phyloP scores from a whole-genome alignment of 2,113 vertebrate species.

The Clarias batrachus region DNA sequence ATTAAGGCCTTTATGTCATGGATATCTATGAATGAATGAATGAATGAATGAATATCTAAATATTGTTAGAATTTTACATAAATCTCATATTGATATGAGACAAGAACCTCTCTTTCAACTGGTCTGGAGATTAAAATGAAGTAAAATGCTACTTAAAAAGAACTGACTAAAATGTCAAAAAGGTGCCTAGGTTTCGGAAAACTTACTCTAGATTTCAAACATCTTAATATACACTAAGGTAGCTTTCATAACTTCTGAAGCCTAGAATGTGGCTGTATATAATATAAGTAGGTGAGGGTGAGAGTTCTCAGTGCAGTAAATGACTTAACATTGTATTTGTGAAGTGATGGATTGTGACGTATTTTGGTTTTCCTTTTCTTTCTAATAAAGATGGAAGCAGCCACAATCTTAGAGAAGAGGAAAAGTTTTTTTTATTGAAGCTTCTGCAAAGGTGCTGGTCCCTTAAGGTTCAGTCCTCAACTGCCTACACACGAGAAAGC shows the following conservation, averaged over 20 bases:
- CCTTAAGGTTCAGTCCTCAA: slow-evolving; percentile 1
- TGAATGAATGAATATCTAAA: too few relatives aligned
- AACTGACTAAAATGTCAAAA: background rate
- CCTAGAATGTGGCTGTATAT: background rate
- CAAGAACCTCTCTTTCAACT: background rate
- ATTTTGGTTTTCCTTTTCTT: background rate
- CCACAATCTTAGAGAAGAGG: background rate
- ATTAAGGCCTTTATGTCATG: too few relatives aligned
- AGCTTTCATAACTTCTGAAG: background rate
- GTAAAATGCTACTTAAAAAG: background rate
- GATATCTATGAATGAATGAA: too few relatives aligned
- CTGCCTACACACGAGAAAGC: background rate
- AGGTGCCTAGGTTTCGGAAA: background rate
- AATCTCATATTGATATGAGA: background rate
- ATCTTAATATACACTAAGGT: background rate
- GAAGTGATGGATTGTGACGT: background rate
- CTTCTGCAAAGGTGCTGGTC: background rate
- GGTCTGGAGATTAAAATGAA: background rate
- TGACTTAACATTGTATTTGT: background rate
- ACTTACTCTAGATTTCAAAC: background rate
- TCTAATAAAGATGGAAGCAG: background rate
- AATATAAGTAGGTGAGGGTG: background rate
- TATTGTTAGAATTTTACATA: too few relatives aligned
- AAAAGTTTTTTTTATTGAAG: background rate
- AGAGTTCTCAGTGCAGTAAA: background rate